Evolutionary conservation across 2,888 invertebrate species (phyloP).

Genomic region (Drosophila eohydei): DNA sequence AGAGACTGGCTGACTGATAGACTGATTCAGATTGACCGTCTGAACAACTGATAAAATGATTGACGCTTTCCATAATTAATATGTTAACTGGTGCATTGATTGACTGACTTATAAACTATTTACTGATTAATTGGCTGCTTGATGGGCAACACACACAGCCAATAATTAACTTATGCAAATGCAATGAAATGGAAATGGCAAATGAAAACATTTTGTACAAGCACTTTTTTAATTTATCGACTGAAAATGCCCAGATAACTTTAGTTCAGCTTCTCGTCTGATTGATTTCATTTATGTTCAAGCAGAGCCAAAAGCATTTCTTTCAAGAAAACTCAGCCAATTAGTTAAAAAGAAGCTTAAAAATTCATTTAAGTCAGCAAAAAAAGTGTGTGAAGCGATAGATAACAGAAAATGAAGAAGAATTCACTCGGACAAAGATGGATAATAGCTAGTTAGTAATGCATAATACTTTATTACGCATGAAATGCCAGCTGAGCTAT

Average conservation of each 20-base stretch:
- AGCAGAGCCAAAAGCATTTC: not conserved
- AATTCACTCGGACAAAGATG: conserved; percentile 5
- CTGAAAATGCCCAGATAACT: not conserved
- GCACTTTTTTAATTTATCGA: not conserved
- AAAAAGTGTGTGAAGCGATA: not conserved
- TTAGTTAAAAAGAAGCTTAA: conserved; percentile 3
- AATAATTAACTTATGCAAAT: not conserved
- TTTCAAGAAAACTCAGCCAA: not conserved
- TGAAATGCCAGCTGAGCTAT: conserved; percentile 6
- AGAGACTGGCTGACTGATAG: not conserved
- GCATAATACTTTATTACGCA: conserved; percentile 4
- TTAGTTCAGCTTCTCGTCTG: not conserved
- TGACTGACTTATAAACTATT: not conserved
- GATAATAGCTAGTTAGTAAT: conserved; percentile 9
- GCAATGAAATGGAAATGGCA: not conserved
- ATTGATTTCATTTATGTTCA: not conserved
- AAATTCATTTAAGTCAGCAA: not conserved
- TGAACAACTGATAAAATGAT: not conserved
- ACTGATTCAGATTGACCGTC: not conserved
- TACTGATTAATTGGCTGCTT: not conserved
- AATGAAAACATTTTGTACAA: not conserved
- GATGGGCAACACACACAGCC: not conserved
- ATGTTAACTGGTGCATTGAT: not conserved
- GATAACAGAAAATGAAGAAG: not conserved
- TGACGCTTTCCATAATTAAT: not conserved